Conservation (phyloP, 2,888 invertebrate species). For the Oscheius sp. region DNA sequence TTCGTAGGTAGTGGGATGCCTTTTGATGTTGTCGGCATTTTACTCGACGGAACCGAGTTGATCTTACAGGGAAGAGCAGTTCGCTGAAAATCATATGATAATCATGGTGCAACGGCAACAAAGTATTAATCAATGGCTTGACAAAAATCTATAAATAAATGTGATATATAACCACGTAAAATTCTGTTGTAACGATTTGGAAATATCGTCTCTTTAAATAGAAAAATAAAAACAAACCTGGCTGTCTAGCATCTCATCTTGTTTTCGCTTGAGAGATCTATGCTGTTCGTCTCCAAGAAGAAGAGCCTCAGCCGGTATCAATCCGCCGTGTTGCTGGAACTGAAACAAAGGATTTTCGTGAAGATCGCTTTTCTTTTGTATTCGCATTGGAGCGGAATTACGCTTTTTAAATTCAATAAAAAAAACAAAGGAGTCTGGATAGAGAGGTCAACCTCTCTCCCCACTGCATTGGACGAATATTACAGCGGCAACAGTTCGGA, state of each 20-base stretch:
- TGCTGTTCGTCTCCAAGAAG: slow-evolving; percentile 23
- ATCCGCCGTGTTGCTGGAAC: slow-evolving; percentile 2
- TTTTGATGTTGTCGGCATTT: slow-evolving; percentile 37
- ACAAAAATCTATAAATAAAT: no score
- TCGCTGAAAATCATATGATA: no score
- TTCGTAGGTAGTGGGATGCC: slow-evolving; percentile 33
- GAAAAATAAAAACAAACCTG: slow-evolving; percentile 5
- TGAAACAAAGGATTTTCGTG: slow-evolving; percentile 12
- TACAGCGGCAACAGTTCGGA: not conserved
- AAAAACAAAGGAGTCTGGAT: no score
- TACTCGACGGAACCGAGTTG: slow-evolving; percentile 15
- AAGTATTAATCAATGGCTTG: no score
- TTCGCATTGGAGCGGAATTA: not conserved
- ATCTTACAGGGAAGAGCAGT: no score
- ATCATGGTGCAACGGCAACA: no score
- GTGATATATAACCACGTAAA: no score
- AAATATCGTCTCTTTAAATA: no score
- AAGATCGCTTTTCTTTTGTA: not conserved
- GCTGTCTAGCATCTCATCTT: slow-evolving; percentile 43
- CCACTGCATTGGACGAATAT: not conserved
- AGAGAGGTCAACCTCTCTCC: no score
- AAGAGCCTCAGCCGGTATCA: not conserved
- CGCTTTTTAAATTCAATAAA: not conserved
- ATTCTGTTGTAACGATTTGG: no score
- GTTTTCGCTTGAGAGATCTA: slow-evolving; percentile 45